Conservation (phyloP, 2,113 vertebrate species). For the Oreochromis spilurus region DNA sequence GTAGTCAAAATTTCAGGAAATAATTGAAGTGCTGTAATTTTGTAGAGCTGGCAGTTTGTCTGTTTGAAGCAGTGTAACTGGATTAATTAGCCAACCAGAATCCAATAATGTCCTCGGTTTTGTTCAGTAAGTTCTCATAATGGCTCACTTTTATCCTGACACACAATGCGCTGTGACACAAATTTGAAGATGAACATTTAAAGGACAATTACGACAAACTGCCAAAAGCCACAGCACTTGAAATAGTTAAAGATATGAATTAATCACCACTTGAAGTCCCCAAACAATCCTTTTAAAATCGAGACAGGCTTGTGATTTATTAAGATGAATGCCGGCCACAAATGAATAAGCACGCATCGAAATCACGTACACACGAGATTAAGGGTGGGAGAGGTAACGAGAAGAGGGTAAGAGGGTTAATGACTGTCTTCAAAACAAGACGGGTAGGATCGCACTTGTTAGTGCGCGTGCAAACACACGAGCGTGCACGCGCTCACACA, state of each 20-base stretch:
- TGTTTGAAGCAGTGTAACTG: background rate
- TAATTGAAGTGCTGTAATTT: background rate
- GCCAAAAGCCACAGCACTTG: background rate
- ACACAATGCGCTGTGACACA: background rate
- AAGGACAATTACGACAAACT: background rate
- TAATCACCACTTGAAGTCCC: constrained; percentile 39
- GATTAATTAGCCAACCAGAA: background rate
- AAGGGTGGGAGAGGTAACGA: constrained; percentile 54
- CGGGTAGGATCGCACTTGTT: background rate
- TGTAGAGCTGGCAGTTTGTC: background rate
- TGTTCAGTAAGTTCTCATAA: background rate
- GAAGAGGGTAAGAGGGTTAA: constrained; percentile 62
- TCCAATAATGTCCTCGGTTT: background rate
- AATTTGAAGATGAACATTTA: background rate
- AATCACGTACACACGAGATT: background rate
- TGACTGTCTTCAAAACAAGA: constrained; percentile 43
- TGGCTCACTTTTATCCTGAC: background rate
- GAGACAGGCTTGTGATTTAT: constrained; percentile 42
- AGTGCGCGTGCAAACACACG: background rate
- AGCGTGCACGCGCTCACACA: background rate
- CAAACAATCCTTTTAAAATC: constrained; percentile 27
- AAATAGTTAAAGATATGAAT: background rate
- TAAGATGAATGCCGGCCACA: constrained; percentile 34
- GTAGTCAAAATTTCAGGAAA: background rate
- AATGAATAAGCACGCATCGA: background rate